phyloP scores from a whole-genome alignment of 2,797 vertebrate genomes.

The Schizopygopsis malacanthus region DNA sequence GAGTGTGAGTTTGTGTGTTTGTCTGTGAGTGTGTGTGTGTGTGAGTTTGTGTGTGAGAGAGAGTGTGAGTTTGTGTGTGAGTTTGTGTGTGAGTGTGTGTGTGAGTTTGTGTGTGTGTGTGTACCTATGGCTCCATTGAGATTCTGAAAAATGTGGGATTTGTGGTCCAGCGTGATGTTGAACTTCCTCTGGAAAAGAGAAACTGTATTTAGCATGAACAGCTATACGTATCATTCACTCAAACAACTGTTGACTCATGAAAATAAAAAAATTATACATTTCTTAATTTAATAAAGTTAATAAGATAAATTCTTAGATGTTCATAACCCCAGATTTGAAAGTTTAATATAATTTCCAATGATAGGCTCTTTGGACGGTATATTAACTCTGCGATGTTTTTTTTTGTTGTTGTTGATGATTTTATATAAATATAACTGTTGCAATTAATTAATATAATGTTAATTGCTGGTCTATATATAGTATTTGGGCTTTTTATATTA shows the following conservation, averaged over 20 bases:
- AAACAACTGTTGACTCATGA: neutral
- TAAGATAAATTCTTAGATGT: neutral
- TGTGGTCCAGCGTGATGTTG: slow-evolving; percentile 86
- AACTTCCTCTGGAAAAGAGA: slow-evolving; percentile 78
- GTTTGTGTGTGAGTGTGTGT: neutral
- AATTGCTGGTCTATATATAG: neutral
- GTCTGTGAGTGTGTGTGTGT: neutral
- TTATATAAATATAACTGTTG: neutral
- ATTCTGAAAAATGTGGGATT: slow-evolving; percentile 89
- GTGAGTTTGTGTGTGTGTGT: slow-evolving; percentile 37
- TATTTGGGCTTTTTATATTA: neutral
- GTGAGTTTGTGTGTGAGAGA: slow-evolving; percentile 48
- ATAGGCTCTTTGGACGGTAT: neutral
- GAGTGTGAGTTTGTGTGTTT: neutral
- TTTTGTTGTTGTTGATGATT: neutral
- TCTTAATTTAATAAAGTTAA: neutral
- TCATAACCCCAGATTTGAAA: too few relatives aligned
- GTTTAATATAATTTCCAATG: neutral
- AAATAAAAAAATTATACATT: neutral
- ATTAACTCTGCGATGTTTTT: neutral
- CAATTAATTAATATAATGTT: neutral
- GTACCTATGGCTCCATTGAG: slow-evolving; percentile 90
- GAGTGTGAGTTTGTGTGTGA: neutral
- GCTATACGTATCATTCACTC: slow-evolving; percentile 67
- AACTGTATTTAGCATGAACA: slow-evolving; percentile 5